phyloP scores from a whole-genome alignment of 2,888 invertebrate species.

The Caenorhabditis parvicauda region DNA sequence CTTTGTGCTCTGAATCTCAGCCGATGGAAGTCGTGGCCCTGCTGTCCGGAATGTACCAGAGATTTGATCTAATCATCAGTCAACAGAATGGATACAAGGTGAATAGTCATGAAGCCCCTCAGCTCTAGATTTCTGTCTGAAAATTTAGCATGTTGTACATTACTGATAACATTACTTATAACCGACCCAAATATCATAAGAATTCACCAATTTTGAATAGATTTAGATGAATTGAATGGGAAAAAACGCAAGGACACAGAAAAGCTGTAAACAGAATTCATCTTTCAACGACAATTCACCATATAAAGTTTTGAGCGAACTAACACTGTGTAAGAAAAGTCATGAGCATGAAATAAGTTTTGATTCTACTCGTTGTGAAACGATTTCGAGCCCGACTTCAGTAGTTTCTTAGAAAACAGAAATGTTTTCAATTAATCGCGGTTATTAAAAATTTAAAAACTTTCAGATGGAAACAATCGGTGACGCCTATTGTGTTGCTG shows the following conservation, averaged over 20 bases:
- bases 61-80: constrained; percentile 55
- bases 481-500: constrained; percentile 60
- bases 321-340: background rate
- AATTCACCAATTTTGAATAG: background rate
- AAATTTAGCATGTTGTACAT: background rate
- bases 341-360: no score
- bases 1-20: constrained; percentile 53
- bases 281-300: no score
- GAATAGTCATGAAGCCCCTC: no score
- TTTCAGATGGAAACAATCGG: constrained; percentile 57
- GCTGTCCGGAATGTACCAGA: constrained; percentile 53
- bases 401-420: no score
- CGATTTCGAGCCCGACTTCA: no score
- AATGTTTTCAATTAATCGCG: background rate
- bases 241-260: no score
- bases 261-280: no score
- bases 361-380: no score
- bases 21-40: constrained; percentile 60
- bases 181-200: no score
- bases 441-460: background rate
- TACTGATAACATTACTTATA: no score
- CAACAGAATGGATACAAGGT: constrained; percentile 57
- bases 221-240: no score
- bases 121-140: background rate
- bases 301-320: no score